Conservation (phyloP, 1,140 invertebrate species). For the Ylistrum balloti region DNA sequence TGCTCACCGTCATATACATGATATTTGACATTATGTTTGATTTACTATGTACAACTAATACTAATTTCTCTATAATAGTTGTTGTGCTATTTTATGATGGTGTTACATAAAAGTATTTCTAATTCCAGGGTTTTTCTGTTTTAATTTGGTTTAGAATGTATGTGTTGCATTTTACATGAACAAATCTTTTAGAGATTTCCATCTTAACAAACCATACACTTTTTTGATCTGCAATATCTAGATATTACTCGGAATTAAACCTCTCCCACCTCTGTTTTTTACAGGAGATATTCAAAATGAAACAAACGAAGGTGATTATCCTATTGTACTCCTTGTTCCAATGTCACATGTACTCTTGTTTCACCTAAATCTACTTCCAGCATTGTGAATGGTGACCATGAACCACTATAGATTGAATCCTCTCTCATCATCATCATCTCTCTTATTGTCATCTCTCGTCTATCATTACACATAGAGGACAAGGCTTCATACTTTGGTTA, state of each 20-base stretch:
- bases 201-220: background rate
- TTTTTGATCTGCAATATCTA: background rate
- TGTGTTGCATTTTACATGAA: background rate
- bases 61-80: too few species aligned
- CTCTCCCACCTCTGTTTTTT: background rate
- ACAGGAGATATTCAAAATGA: conserved; percentile 34
- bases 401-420: background rate
- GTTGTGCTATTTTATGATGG: too few species aligned
- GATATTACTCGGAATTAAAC: background rate
- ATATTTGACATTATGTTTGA: too few species aligned
- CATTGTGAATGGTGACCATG: conserved; percentile 32
- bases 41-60: too few species aligned
- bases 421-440: background rate
- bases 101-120: too few species aligned
- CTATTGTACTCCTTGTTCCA: background rate
- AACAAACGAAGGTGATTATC: conserved; percentile 19
- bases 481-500: background rate
- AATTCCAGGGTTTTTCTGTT: too few species aligned
- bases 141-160: too few species aligned
- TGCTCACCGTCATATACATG: too few species aligned
- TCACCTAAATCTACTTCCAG: background rate
- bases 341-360: background rate
- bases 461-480: background rate
- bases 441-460: background rate
- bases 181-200: too few species aligned